A percentile compares a stretch with the other conserved stretches of the same genome.
phyloP scores from a whole-genome alignment of 2,888 invertebrate species.

The Lasioglossum oenotherae region DNA sequence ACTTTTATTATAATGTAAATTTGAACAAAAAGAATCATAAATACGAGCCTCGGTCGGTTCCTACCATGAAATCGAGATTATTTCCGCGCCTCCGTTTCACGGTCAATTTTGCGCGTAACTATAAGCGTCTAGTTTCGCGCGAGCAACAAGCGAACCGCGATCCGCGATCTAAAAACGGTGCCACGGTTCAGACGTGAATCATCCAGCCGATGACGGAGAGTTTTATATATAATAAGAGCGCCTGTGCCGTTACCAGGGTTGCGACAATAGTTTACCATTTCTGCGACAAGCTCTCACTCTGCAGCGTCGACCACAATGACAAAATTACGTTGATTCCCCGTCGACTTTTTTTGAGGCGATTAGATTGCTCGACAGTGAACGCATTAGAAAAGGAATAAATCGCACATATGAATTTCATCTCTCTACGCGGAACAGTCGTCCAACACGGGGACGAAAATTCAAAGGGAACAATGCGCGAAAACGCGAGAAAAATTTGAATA shows the following conservation, averaged over 20 bases:
- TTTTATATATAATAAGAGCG: constrained; percentile 49
- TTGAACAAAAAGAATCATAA: neutral
- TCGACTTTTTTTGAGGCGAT: neutral
- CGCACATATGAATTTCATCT: neutral
- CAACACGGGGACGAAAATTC: neutral
- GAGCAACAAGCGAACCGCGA: neutral
- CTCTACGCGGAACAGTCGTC: neutral
- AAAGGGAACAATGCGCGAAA: neutral
- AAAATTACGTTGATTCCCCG: neutral
- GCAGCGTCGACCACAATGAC: neutral
- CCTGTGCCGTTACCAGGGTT: neutral
- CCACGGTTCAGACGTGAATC: constrained; percentile 43
- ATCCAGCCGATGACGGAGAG: constrained; percentile 45
- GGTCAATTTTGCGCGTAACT: neutral
- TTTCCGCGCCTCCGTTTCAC: neutral
- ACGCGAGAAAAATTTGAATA: constrained; percentile 1
- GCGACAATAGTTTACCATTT: neutral
- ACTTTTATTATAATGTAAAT: neutral
- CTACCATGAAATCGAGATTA: neutral
- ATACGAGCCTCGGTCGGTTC: neutral
- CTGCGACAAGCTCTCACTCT: too few relatives aligned
- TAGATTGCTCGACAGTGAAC: neutral
- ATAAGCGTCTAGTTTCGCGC: neutral
- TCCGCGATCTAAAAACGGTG: constrained; percentile 47
- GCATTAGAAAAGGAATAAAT: neutral